Evolutionary conservation across 1,140 invertebrate genomes (phyloP).

Genomic region (Drosophila biarmipes): DNA sequence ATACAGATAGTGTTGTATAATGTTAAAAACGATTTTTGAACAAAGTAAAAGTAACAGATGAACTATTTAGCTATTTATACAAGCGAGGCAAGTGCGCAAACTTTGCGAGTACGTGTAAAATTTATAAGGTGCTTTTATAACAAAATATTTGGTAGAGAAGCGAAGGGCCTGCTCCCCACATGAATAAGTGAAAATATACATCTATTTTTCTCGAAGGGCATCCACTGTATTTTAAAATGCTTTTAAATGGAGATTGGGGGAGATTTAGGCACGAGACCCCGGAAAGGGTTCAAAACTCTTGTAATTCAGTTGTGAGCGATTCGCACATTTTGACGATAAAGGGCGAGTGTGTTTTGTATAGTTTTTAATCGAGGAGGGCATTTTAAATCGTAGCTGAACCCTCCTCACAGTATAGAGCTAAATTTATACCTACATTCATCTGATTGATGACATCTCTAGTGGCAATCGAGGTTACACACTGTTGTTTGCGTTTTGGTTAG

Average conservation of each 20-base stretch:
- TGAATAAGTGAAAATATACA: slow-evolving; percentile 38
- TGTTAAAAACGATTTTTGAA: slow-evolving; percentile 73
- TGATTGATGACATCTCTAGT: slow-evolving; percentile 59
- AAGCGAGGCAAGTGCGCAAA: slow-evolving; percentile 49
- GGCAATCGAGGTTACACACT: slow-evolving; percentile 64
- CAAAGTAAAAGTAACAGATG: slow-evolving; percentile 50
- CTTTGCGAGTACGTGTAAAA: slow-evolving; percentile 61
- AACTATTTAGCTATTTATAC: slow-evolving; percentile 77
- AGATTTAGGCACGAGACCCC: slow-evolving; percentile 42
- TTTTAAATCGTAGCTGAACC: slow-evolving; percentile 47
- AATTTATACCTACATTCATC: slow-evolving; percentile 30
- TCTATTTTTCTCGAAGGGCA: slow-evolving; percentile 65
- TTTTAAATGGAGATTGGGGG: slow-evolving; percentile 59
- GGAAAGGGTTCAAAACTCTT: slow-evolving; percentile 32
- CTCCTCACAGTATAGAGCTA: slow-evolving; percentile 45
- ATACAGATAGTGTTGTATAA: slow-evolving; percentile 81
- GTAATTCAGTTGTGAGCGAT: slow-evolving; percentile 65
- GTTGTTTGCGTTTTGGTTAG: slow-evolving; percentile 77
- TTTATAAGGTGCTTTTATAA: slow-evolving; percentile 81
- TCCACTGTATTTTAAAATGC: slow-evolving; percentile 73
- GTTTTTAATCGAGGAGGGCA: slow-evolving; percentile 64
- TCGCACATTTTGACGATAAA: slow-evolving; percentile 52
- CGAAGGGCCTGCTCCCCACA: slow-evolving; percentile 32
- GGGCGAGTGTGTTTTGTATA: slow-evolving; percentile 61
- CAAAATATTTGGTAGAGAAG: slow-evolving; percentile 47